Base-by-base conservation (phyloP, 1,140 invertebrate genomes). In the Apis mellifera region DNA sequence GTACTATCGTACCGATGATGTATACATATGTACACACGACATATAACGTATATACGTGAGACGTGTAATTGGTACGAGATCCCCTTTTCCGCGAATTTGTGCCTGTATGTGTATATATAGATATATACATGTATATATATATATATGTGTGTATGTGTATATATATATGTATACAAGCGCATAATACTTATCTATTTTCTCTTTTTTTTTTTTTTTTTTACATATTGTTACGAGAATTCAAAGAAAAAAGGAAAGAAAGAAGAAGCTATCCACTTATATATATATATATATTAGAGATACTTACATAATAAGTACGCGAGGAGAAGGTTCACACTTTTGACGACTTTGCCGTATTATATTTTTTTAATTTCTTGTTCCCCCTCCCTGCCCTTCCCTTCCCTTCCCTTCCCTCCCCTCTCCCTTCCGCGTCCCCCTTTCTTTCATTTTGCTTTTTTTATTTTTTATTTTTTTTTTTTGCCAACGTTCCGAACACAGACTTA, bases 171-270 rank as follows among this genome's bases (percentile, higher is more conserved):
- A 9, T 23, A 66, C n/a, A 82, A 64, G 65, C 70, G 69, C 84
- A 70, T 86, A 42, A 84, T 84, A 90, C 78, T 84, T 88, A 87
- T 84, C 88, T 90, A 90, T 85, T 82, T 90, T 89, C 82, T 87
- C 71, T 87, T 86, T 90, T 87, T 89, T 86, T 32, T 32, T 82
- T 90, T 89, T 81, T 87, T 55, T 86, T 86, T 90, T 87, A 88
- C 85, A 89, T 83, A 88, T 89, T 90, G 84, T 90, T 90, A 90
- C 82, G 72, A 72, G 84, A 85, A 83, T 77, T 72, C 57, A 48
- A 82, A 78, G 72, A 88, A 87, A 73, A 82, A 77, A 72, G 42
- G 54, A 75, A 76, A 87, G 81, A 81, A 48, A 68, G 21, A 26
- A 48, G 48, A 60, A 65, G 15, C 65, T 50, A 23, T 75, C 23